These are phyloP conservation scores for Litocranius walleri DNA, from an alignment of 2,113 vertebrate genomes.

Conservation along the genomic window DNA sequence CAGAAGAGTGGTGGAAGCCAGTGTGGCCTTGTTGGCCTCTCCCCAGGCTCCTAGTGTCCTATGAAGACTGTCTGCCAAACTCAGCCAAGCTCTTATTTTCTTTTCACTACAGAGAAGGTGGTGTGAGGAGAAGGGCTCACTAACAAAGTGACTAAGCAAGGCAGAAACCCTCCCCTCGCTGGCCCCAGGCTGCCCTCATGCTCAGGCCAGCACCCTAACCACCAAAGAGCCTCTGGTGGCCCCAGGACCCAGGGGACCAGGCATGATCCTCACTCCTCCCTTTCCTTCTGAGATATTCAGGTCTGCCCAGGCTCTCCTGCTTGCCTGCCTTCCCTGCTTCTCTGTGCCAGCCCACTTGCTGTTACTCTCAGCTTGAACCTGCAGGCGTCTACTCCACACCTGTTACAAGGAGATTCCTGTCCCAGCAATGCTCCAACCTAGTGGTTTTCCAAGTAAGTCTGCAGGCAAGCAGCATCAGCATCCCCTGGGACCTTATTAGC, in stretches of 20 bases:
- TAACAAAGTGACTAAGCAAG: neutral
- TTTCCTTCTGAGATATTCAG: neutral
- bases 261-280: neutral
- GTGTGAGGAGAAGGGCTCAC: neutral
- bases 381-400: neutral
- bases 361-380: neutral
- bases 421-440: neutral
- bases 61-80: neutral
- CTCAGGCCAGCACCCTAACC: neutral
- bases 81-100: neutral
- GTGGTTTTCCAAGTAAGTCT: neutral
- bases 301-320: neutral
- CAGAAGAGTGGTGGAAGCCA: neutral
- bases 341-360: neutral
- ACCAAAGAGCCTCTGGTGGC: neutral
- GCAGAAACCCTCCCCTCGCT: accelerated
- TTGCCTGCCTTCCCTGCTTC: neutral
- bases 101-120: neutral
- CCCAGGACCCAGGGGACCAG: no score
- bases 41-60: neutral
- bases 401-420: neutral
- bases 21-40: neutral
- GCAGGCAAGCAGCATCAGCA: neutral
- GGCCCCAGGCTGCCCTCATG: neutral
- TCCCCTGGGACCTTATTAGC: neutral